A percentile compares a stretch with the other conserved stretches of the same genome.
phyloP scores from a whole-genome alignment of 1,140 invertebrate genomes.

The Acromyrmex echinatior region DNA sequence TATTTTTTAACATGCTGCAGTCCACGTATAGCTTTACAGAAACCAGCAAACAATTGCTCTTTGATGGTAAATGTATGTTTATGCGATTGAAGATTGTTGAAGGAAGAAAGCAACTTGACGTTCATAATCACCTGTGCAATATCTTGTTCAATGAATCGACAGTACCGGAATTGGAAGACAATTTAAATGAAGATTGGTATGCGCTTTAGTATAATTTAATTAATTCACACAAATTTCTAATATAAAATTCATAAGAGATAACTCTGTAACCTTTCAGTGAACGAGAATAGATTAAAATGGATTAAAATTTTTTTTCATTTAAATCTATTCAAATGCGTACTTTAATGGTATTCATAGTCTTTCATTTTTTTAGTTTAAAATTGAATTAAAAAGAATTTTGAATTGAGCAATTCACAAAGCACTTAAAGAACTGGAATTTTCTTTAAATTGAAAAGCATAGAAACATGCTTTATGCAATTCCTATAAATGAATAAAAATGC shows the following conservation, averaged over 20 bases:
- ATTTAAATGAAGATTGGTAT: conserved; percentile 81
- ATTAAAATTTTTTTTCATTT: no score
- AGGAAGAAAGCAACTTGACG: conserved; percentile 73
- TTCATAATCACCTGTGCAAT: conserved; percentile 80
- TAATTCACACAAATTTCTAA: conserved; percentile 23
- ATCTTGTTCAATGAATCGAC: conserved; percentile 80
- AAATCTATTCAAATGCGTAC: no score
- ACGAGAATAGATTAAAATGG: no score
- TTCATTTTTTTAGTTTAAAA: no score
- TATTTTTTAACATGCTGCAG: conserved; percentile 64
- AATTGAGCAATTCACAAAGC: no score
- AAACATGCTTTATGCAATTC: no score
- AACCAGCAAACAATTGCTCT: conserved; percentile 78
- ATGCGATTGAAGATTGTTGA: conserved; percentile 80
- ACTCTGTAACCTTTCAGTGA: background rate
- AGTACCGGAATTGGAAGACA: conserved; percentile 71
- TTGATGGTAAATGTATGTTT: conserved; percentile 83
- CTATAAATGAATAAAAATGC: no score
- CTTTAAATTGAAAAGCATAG: no score
- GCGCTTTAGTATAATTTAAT: background rate
- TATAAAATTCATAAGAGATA: background rate
- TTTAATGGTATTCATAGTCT: no score
- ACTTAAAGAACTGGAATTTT: no score
- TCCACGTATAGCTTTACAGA: conserved; percentile 78
- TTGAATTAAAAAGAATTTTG: no score